Conservation (phyloP, 2,797 vertebrate species). For the Pteronotus mesoamericanus region DNA sequence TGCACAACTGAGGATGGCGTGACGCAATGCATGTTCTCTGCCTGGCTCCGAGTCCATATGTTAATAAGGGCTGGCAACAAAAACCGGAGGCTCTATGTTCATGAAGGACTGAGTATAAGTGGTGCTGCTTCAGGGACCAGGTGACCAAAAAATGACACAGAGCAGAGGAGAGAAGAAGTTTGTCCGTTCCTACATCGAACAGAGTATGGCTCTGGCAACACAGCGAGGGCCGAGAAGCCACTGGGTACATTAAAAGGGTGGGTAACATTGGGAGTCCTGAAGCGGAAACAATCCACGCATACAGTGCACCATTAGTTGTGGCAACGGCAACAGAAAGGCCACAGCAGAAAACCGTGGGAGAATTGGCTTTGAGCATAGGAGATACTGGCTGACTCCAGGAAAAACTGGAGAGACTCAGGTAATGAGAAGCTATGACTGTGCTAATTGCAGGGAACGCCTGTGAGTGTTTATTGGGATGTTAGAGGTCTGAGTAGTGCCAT, state of each 20-base stretch:
- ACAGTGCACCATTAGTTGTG: background rate
- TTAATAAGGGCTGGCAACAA: background rate
- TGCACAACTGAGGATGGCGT: background rate
- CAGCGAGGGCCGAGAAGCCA: background rate
- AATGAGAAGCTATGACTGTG: background rate
- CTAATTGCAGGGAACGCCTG: background rate
- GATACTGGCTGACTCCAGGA: background rate
- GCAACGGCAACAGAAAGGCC: background rate
- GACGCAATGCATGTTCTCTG: background rate
- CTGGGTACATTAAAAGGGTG: background rate
- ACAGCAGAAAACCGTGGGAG: background rate
- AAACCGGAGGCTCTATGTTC: background rate
- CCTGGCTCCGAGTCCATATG: background rate
- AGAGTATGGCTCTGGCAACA: background rate
- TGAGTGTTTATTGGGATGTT: background rate
- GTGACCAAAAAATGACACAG: background rate
- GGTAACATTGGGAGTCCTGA: background rate
- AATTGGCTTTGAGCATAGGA: background rate
- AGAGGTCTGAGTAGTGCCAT: background rate
- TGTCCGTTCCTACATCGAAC: background rate
- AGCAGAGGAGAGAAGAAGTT: background rate
- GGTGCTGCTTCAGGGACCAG: background rate
- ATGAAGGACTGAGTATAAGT: background rate
- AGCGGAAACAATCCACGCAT: background rate
- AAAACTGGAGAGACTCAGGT: background rate